Conservation (phyloP, 2,113 vertebrate genomes). For the Ciconia maguari region DNA sequence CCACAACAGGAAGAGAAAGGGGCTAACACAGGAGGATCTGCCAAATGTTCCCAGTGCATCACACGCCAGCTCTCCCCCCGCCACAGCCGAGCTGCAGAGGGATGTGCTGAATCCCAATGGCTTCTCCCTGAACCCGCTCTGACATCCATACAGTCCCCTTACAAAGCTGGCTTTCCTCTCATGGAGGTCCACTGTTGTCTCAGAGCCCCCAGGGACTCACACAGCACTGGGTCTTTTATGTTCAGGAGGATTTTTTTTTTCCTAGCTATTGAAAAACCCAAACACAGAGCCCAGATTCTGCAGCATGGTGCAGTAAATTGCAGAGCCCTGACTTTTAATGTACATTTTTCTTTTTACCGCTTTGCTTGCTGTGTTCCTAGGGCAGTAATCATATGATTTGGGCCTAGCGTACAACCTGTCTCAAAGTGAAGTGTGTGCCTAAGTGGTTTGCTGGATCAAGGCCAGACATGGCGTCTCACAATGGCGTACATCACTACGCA, state of each 20-base stretch:
- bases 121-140: not conserved
- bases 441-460: not conserved
- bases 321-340: not conserved
- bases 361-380: not conserved
- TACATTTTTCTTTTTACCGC: not conserved
- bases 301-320: rapidly evolving
- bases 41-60: not conserved
- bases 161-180: not conserved
- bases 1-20: constrained; percentile 23
- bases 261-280: not conserved
- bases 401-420: not conserved
- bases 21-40: not conserved
- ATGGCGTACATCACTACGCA: rapidly evolving
- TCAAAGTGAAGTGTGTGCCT: not conserved
- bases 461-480: not conserved
- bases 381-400: not conserved
- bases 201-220: not conserved
- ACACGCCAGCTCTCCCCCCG: not conserved
- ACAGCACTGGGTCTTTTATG: not conserved
- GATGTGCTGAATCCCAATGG: not conserved
- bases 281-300: not conserved
- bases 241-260: not conserved
- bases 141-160: not conserved
- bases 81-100: not conserved
- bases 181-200: not conserved